Percentiles rank a stretch among this genome's conserved stretches.
These are phyloP conservation scores for Trinorchestia longiramus DNA, from an alignment of 1,140 invertebrate genomes.

Conservation along the genomic window DNA sequence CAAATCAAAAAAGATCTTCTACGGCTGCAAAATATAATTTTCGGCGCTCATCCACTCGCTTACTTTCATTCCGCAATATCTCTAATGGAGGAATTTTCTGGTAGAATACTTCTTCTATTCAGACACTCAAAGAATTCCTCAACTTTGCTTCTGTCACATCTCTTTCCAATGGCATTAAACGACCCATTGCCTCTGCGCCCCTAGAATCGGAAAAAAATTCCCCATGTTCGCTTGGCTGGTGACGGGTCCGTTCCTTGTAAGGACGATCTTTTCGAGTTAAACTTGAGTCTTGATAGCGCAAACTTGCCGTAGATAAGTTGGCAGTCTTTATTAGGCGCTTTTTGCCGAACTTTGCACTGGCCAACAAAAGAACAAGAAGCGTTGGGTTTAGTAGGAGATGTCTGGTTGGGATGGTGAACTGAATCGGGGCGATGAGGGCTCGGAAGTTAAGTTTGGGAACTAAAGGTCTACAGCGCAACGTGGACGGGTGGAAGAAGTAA, in stretches of 20 bases:
- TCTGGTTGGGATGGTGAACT: background rate
- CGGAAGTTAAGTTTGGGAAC: background rate
- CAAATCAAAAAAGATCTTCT: background rate
- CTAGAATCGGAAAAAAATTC: background rate
- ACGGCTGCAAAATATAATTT: background rate
- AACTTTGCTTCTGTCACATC: background rate
- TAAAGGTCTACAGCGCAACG: background rate
- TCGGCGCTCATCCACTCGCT: background rate
- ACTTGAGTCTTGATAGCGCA: constrained; percentile 51
- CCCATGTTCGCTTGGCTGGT: background rate
- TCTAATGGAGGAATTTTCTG: constrained; percentile 1
- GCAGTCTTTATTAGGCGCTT: constrained; percentile 21
- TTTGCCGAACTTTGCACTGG: constrained; percentile 28
- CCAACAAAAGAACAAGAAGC: constrained; percentile 17
- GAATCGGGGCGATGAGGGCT: background rate
- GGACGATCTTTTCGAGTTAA: constrained; percentile 51
- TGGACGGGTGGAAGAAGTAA: background rate
- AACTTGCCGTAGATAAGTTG: constrained; percentile 48
- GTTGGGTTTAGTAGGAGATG: background rate
- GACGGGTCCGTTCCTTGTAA: constrained; percentile 31
- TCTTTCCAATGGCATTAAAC: constrained; percentile 8
- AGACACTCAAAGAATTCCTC: constrained; percentile 1
- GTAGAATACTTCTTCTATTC: background rate
- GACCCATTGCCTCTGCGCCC: background rate
- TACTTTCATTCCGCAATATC: background rate